Evolutionary conservation across 2,797 vertebrate genomes (phyloP).

Genomic region (Sebastes cheni): DNA sequence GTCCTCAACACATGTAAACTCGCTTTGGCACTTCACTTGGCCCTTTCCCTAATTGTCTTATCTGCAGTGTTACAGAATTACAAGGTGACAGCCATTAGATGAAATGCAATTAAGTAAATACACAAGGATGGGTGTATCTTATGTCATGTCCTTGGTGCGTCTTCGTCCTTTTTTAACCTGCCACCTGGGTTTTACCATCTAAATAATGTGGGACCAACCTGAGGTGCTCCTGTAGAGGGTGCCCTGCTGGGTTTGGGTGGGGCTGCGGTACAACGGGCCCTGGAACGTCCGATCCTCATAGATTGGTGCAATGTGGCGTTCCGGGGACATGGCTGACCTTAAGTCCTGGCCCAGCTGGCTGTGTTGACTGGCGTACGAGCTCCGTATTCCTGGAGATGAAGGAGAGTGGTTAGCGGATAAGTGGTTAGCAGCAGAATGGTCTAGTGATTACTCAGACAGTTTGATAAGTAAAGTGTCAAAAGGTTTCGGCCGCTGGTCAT

Average conservation of each 20-base stretch:
- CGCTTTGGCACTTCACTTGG: no score
- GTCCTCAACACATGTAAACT: no score
- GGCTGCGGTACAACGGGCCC: conserved; percentile 91
- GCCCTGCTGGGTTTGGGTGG: conserved; percentile 88
- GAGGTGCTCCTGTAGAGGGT: conserved; percentile 89
- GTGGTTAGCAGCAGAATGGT: neutral
- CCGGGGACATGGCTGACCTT: conserved; percentile 90
- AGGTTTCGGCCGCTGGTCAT: neutral
- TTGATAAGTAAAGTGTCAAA: neutral
- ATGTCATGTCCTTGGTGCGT: neutral
- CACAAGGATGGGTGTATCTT: neutral
- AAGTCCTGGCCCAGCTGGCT: conserved; percentile 92
- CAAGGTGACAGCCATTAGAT: neutral
- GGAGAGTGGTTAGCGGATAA: neutral
- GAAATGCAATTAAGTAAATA: neutral
- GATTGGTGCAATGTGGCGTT: conserved; percentile 94
- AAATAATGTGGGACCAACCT: conserved; percentile 76
- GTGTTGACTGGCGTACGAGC: conserved; percentile 94
- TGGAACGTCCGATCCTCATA: conserved; percentile 94
- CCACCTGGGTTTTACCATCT: neutral
- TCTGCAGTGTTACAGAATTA: neutral
- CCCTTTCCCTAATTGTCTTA: neutral
- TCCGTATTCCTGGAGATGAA: conserved; percentile 85
- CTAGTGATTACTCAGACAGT: neutral
- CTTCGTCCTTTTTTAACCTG: neutral